Evolutionary conservation across 1,140 invertebrate genomes (phyloP).

Genomic region (Atta colombica): DNA sequence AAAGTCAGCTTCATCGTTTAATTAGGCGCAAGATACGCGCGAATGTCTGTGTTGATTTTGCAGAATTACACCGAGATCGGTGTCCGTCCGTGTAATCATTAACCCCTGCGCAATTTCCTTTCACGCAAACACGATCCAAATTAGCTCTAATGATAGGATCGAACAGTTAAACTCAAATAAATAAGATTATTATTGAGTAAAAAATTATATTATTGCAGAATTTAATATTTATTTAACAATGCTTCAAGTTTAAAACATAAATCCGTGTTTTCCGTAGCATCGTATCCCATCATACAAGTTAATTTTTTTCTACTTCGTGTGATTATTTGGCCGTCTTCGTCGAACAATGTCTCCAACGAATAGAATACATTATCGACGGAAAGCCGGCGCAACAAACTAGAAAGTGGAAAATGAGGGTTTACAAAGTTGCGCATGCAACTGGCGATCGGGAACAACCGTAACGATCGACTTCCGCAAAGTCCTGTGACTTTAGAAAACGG

Average conservation of each 20-base stretch:
- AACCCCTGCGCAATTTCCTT: constrained; percentile 6
- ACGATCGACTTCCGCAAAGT: constrained; percentile 28
- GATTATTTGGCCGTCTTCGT: constrained; percentile 3
- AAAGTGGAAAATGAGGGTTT: constrained; percentile 58
- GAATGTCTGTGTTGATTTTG: constrained; percentile 31
- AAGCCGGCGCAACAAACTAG: constrained; percentile 46
- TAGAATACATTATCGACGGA: constrained; percentile 30
- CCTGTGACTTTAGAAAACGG: constrained; percentile 6
- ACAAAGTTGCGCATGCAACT: constrained; percentile 31
- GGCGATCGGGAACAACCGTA: constrained; percentile 27
- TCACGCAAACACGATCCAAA: constrained; percentile 8
- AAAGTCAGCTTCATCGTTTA: neutral
- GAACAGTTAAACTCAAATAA: neutral
- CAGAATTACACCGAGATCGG: constrained; percentile 22
- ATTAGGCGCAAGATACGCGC: constrained; percentile 27
- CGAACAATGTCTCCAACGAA: constrained; percentile 29
- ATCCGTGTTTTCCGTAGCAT: neutral
- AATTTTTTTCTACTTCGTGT: constrained; percentile 10
- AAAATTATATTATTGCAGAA: neutral
- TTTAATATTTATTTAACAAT: neutral
- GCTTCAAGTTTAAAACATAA: neutral
- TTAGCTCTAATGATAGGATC: neutral
- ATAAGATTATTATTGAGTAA: neutral
- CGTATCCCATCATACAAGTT: neutral
- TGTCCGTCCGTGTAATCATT: constrained; percentile 11